Base-by-base conservation (phyloP, 2,888 invertebrate species). In the Conus canariensis region DNA sequence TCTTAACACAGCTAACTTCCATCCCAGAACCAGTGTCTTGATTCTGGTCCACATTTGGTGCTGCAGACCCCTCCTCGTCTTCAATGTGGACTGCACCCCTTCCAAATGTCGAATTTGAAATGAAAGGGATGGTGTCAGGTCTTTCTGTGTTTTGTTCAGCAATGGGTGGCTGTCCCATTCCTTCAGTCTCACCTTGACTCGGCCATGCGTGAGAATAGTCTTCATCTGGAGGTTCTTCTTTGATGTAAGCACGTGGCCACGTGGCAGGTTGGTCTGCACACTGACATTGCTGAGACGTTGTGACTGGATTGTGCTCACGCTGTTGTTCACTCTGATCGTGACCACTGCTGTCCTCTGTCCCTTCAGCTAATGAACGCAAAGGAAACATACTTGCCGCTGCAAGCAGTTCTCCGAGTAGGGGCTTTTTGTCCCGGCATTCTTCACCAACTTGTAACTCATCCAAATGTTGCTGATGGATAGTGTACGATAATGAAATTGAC, bases 171-270 rank as follows among this genome's bases (percentile, higher is more conserved):
- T 19, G 14, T 56, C 22, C 64, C 16, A 16, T 8, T 58, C 58
- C 64, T 64, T 22, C 45, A 16, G 74, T 10, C 67, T 59, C 58
- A 22, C 19, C 12, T 14, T 58, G 12, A 82, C 45, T 22, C 5
- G 88, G 22, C 88, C 80, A 88, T 14, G 88, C 88, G 25, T 60
- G 82, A 3, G 60, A 59, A 22, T 60, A 88, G 19, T 45, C 59
- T 58, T 88, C 88, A 82, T 80, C 80, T 64, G 45, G 88, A 7
- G 88, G 88, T 82, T 88, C 88, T 60, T 88, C 56, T 60, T 88
- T 88, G 19, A 88, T 60, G 22, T 82, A 7, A 19, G 88, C 64
- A 60, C 25, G 77, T n/a, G 82, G 22, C 80, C 60, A 88, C 16
- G 30, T 9, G 10, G 64, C n/a, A 58, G 16, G 77, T n/a, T 56